Evolutionary conservation across 2,113 vertebrate genomes (phyloP), one percentile per base, ranked within the genome.

Genomic region (Symphodus melops): DNA sequence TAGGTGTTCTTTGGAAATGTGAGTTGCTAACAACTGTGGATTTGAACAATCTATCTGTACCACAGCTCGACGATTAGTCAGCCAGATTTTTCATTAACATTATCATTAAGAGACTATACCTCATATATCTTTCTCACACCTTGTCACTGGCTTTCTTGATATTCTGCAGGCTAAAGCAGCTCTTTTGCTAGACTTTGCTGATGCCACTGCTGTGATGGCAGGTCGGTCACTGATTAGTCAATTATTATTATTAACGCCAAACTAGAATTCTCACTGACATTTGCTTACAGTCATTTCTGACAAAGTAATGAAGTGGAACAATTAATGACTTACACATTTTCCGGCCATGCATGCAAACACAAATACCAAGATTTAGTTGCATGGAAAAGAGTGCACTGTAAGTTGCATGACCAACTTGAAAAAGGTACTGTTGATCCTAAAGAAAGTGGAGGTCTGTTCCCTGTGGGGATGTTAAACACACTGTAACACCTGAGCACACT

Each of bases 211-310:
- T 67, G 19, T 87, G 89, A 89, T 75, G 73, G 77, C 72, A 75
- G 49, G 75, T 72, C 64, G 73, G 58, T 75, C 75, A 79, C 70
- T 72, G 72, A 83, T 83, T 72, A 59, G 68, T 66, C 72, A 83
- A 81, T 75, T 57, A 78, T 81, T 57, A 78, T 81, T 71, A 88
- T 88, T 81, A 90, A 90, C 84, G 64, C 67, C 67, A 82, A 61
- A 75, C 79, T 77, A 75, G 59, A 78, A 90, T 89, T 90, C 79
- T 59, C 49, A 36, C 65, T 61, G 64, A 59, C 79, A 68, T 84
- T 83, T 73, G 37, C 53, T 53, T 75, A 62, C 60, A 64, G 62
- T 82, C 80, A 85, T 84, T 91, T 85, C 84, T 1, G 4, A 54
- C 42, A 60, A 41, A 46, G 71, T 73, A 67, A 84, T 67, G 68